phyloP scores from a whole-genome alignment of 1,140 invertebrate genomes.

The Orchestia grillus region DNA sequence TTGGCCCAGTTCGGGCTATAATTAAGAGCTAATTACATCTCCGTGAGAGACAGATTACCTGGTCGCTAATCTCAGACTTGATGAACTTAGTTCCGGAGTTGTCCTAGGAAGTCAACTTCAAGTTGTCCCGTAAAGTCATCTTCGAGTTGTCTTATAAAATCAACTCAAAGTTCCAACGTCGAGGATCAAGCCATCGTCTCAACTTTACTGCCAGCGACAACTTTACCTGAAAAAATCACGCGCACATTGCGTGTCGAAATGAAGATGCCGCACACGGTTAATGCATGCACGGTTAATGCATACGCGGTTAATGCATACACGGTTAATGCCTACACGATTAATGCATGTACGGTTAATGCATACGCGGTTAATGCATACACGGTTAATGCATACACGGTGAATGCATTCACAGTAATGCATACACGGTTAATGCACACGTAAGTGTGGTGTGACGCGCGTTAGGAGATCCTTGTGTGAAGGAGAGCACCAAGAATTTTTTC shows the following conservation, averaged over 20 bases:
- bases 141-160: conserved; percentile 1
- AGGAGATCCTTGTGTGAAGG: no score
- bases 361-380: no score
- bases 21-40: conserved; percentile 47
- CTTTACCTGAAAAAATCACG: background rate
- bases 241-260: background rate
- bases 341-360: background rate
- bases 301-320: no score
- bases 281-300: background rate
- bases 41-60: background rate
- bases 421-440: no score
- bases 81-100: background rate
- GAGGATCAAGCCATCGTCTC: background rate
- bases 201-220: background rate
- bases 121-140: no score
- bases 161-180: background rate
- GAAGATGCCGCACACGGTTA: background rate
- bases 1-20: background rate
- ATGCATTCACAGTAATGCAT: background rate
- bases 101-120: background rate
- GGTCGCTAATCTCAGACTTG: conserved; percentile 20
- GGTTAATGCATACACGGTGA: background rate
- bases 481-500: no score
- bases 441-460: no score
- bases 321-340: background rate